Conservation (phyloP, 1,140 invertebrate genomes). For the Drosophila nigrodunni region DNA sequence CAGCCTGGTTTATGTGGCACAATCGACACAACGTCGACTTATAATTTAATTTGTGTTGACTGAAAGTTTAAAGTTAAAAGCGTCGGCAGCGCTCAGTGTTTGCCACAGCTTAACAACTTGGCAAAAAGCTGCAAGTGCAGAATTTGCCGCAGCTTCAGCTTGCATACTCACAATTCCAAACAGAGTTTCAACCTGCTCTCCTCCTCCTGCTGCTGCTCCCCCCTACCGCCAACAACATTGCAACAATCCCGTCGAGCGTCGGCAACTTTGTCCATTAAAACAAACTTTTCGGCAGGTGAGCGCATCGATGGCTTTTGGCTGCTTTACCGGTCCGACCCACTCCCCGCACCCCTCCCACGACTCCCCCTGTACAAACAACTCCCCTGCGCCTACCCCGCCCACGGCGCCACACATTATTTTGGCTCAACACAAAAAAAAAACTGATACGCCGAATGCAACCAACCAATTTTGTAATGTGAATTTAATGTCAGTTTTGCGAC, state of each 20-base stretch:
- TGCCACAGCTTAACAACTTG: conserved; percentile 38
- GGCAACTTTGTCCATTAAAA: conserved; percentile 79
- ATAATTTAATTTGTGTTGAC: conserved; percentile 77
- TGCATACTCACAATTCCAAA: not conserved
- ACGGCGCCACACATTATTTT: conserved; percentile 46
- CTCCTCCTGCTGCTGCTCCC: not conserved
- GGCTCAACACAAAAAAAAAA: conserved; percentile 45
- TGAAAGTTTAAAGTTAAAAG: conserved; percentile 39
- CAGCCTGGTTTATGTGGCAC: conserved; percentile 28
- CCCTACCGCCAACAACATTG: conserved; percentile 1
- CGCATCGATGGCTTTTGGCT: conserved; percentile 72
- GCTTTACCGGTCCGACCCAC: not conserved
- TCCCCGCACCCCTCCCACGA: too few species aligned
- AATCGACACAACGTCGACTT: conserved; percentile 54
- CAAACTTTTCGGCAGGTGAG: conserved; percentile 76
- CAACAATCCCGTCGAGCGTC: conserved; percentile 60
- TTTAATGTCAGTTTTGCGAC: conserved; percentile 81
- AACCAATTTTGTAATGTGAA: conserved; percentile 82
- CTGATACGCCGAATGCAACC: conserved; percentile 76
- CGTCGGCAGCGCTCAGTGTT: not conserved
- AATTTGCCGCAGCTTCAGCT: not conserved
- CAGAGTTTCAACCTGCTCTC: too few species aligned
- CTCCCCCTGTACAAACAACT: not conserved
- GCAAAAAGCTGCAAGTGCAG: conserved; percentile 19
- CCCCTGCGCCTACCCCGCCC: not conserved